These are phyloP conservation scores for Bombylius major DNA, from an alignment of 2,888 invertebrate genomes.

Conservation along the genomic window DNA sequence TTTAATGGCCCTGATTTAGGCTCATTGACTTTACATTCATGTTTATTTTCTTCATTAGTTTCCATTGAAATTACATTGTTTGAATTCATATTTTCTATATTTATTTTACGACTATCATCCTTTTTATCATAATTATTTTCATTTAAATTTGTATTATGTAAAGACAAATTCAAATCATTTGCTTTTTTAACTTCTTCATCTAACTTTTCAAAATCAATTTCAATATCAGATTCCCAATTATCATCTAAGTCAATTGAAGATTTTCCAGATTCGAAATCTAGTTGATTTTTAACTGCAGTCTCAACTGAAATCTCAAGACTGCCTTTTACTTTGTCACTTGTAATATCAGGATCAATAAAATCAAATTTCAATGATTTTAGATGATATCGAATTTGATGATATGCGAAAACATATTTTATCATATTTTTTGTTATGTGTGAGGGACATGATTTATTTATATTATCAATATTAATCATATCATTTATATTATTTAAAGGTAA, in stretches of 20 bases:
- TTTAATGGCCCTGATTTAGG: neutral
- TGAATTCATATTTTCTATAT: neutral
- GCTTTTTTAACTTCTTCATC: neutral
- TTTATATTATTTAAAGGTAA: neutral
- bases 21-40: neutral
- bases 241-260: neutral
- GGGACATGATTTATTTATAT: conserved; percentile 28
- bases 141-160: neutral
- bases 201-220: conserved; percentile 5
- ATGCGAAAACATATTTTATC: conserved; percentile 25
- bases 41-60: neutral
- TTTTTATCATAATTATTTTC: neutral
- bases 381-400: conserved; percentile 26
- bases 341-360: conserved; percentile 7
- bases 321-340: neutral
- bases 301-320: neutral
- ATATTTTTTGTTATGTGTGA: conserved; percentile 24
- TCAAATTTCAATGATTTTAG: conserved; percentile 13
- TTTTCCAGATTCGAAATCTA: neutral
- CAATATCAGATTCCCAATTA: conserved; percentile 5
- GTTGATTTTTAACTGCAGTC: neutral
- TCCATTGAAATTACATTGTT: neutral
- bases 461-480: conserved; percentile 6
- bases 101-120: neutral
- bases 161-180: neutral